Percentiles rank a stretch among this genome's conserved stretches.
Conservation (phyloP, 1,140 invertebrate species). For the Dolichoris vasculosae region DNA sequence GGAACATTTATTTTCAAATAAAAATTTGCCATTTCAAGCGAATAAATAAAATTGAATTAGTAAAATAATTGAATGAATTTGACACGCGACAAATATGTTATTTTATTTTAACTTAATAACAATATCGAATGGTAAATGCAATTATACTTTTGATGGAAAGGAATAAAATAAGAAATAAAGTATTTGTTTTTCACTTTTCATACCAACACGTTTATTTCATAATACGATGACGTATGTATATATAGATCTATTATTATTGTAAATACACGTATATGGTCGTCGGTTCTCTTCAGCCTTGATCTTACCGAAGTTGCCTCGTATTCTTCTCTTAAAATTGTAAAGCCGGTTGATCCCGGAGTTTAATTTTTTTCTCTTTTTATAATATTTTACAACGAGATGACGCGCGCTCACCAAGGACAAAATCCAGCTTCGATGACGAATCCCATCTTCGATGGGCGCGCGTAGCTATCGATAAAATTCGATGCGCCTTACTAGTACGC, state of each 20-base stretch:
- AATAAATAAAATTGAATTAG: too few relatives aligned
- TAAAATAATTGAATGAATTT: too few relatives aligned
- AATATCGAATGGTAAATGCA: too few relatives aligned
- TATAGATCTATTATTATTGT: conserved; percentile 68
- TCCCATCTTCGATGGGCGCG: neutral
- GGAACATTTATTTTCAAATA: too few relatives aligned
- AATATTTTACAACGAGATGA: conserved; percentile 44
- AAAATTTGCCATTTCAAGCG: too few relatives aligned
- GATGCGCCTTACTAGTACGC: conserved; percentile 33
- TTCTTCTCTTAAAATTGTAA: conserved; percentile 31
- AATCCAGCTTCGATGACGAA: neutral
- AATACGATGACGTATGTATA: conserved; percentile 67
- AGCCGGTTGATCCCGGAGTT: conserved; percentile 4
- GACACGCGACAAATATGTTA: too few relatives aligned
- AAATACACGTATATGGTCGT: conserved; percentile 71
- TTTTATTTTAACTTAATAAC: too few relatives aligned
- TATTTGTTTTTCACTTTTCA: conserved; percentile 56
- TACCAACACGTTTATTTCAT: conserved; percentile 72
- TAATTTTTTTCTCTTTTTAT: conserved; percentile 47
- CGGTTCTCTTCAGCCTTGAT: conserved; percentile 52
- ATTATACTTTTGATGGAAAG: too few relatives aligned
- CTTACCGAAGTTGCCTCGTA: conserved; percentile 17
- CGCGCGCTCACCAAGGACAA: neutral
- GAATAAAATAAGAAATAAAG: neutral
- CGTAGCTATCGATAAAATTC: conserved; percentile 45